Base-by-base conservation (phyloP, 2,888 invertebrate species). In the Cordilura impudica region DNA sequence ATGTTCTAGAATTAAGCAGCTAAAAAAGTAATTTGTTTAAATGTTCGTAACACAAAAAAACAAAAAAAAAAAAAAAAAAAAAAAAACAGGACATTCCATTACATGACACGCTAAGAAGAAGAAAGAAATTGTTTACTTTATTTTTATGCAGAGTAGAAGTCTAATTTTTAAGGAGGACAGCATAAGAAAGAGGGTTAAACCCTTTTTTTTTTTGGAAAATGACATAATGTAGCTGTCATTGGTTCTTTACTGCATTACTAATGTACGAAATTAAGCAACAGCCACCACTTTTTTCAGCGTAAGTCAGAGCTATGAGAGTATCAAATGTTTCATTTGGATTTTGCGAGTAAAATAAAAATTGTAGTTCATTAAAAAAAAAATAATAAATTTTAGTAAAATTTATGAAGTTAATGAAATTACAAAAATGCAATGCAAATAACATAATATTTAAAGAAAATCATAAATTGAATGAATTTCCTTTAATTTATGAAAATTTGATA, bases 11-110 rank as follows among this genome's bases (percentile, higher is more conserved):
- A 79, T 79, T 76, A 67, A 72, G 45, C 66, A 76, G 75, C 75
- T 67, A 75, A 71, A 78, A 81, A 82, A 81, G 76, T 73, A 75
- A 81, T 82, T 82, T 84, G 81, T 85, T 84, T 82, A 85, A 85
- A 84, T 83, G 82, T 19, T 65, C 8, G 8, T 53, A 26, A 14
- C n/a, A 60, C 29, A 65, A 16, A 16, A 63, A 1, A 16, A 16
- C 14, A n/a, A 14, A n/a, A 26, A 12, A 56, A 19, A 8, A 65
- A 51, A 35, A 53, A n/a, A 14, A n/a, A 26, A 12, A 56, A 19
- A 8, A 65, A 51, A 35, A 53, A 29, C 45, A 56, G 35, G 35
- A 39, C 35, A 39, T 39, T 51, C 65, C 23, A 58, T 47, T 39
- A 66, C 51, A 66, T 10, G 14, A 47, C 18, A 76, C 6, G 69